phyloP scores from a whole-genome alignment of 1,140 invertebrate genomes.

The Saccostrea glomerata region DNA sequence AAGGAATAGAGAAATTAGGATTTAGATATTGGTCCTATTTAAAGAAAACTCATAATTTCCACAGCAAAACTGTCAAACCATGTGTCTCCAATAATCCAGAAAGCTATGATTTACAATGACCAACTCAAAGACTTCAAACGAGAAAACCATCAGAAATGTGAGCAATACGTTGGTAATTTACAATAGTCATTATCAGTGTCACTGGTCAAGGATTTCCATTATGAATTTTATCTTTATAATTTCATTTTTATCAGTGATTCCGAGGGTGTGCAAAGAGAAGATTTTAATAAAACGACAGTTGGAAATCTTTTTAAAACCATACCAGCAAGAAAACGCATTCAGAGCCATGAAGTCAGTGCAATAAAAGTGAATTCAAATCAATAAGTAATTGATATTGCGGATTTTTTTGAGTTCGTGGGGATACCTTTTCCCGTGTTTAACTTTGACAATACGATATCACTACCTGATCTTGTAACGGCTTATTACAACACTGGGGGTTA shows the following conservation, averaged over 20 bases:
- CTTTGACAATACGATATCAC: not conserved
- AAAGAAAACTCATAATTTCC: not conserved
- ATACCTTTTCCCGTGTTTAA: not conserved
- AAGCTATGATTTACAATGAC: conserved; percentile 9
- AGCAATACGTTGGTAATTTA: conserved; percentile 9
- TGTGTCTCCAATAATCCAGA: conserved; percentile 28
- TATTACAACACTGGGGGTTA: not conserved
- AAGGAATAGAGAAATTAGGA: not conserved
- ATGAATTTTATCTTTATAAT: conserved; percentile 39
- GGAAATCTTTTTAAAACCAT: conserved; percentile 32
- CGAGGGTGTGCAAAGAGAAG: conserved; percentile 25
- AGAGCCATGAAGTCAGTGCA: conserved; percentile 4
- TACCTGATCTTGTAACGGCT: not conserved
- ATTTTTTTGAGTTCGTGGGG: conserved; percentile 5
- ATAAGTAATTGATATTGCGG: conserved; percentile 22
- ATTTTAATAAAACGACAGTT: conserved; percentile 31
- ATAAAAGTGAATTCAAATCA: conserved; percentile 33
- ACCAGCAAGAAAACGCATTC: conserved; percentile 12
- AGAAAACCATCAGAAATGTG: not conserved
- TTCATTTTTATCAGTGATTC: conserved; percentile 36
- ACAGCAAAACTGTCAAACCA: conserved; percentile 2
- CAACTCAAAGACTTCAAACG: conserved; percentile 24
- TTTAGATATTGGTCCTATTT: not conserved
- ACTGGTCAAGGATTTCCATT: conserved; percentile 25
- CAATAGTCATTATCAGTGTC: conserved; percentile 19